Evolutionary conservation across 1,140 invertebrate genomes (phyloP).

Genomic region (Wiebesia pumilae): DNA sequence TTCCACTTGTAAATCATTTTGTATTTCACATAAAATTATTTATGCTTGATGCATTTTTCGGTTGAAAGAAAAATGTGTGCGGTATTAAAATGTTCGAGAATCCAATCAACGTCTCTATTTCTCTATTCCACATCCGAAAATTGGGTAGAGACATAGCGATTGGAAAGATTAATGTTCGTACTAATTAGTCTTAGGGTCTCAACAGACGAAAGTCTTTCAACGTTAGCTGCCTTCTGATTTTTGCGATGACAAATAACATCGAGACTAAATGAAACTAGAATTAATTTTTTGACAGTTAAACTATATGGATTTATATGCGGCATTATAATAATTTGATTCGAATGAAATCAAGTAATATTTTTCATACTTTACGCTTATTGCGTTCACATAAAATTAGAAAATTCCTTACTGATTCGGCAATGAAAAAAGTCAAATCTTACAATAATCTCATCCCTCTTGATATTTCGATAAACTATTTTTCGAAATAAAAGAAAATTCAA

Average conservation of each 20-base stretch:
- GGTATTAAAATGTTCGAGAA: slow-evolving; percentile 54
- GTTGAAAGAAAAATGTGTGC: background rate
- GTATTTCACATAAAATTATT: background rate
- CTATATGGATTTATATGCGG: background rate
- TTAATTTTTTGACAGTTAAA: slow-evolving; percentile 47
- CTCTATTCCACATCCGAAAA: slow-evolving; percentile 62
- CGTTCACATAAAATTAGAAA: too few species aligned
- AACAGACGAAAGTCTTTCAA: slow-evolving; percentile 63
- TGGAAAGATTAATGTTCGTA: slow-evolving; percentile 72
- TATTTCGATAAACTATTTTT: background rate
- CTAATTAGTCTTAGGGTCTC: slow-evolving; percentile 71
- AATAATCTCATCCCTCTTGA: too few species aligned
- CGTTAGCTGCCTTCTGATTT: slow-evolving; percentile 66
- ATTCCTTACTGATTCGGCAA: slow-evolving; percentile 4
- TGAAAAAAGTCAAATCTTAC: background rate
- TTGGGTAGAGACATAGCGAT: slow-evolving; percentile 68
- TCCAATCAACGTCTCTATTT: slow-evolving; percentile 70
- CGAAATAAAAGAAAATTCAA: background rate
- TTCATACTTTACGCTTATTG: background rate
- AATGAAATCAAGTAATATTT: background rate
- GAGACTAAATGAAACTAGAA: slow-evolving; percentile 40
- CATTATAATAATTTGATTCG: background rate
- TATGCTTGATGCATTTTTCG: background rate
- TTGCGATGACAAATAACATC: slow-evolving; percentile 57
- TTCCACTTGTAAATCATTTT: too few species aligned